Conservation (phyloP, 1,140 invertebrate genomes). For the Calephelis virginiensis region DNA sequence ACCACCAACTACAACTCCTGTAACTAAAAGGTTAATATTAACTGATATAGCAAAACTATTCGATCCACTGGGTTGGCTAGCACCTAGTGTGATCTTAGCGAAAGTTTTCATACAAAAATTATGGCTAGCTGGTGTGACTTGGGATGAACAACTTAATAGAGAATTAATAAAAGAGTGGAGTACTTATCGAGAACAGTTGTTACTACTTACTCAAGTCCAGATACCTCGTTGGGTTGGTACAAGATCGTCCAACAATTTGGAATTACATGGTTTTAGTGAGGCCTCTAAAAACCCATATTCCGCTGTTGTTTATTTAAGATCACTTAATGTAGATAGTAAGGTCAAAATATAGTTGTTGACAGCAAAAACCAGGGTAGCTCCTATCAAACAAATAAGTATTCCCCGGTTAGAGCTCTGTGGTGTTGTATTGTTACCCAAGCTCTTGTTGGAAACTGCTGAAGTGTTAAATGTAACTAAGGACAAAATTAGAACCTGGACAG, state of each 20-base stretch:
- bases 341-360: constrained; percentile 39
- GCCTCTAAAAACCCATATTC: constrained; percentile 33
- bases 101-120: constrained; percentile 65
- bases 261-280: constrained; percentile 40
- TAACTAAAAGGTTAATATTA: constrained; percentile 39
- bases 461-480: constrained; percentile 16
- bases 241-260: neutral
- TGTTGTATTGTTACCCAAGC: constrained; percentile 20
- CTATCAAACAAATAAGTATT: constrained; percentile 28
- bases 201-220: too few species aligned
- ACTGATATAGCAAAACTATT: constrained; percentile 35
- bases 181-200: constrained; percentile 18
- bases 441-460: constrained; percentile 1
- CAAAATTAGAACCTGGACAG: constrained; percentile 18
- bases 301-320: constrained; percentile 42
- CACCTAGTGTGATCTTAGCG: constrained; percentile 47
- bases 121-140: constrained; percentile 43
- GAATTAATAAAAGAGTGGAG: constrained; percentile 24
- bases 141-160: constrained; percentile 45
- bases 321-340: constrained; percentile 17
- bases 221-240: too few species aligned
- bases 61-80: constrained; percentile 50
- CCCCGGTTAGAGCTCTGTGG: constrained; percentile 31
- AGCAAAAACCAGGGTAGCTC: constrained; percentile 57
- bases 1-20: neutral